These are phyloP conservation scores for Chaetophractus vellerosus DNA, from an alignment of 2,797 vertebrate species.

Conservation along the genomic window DNA sequence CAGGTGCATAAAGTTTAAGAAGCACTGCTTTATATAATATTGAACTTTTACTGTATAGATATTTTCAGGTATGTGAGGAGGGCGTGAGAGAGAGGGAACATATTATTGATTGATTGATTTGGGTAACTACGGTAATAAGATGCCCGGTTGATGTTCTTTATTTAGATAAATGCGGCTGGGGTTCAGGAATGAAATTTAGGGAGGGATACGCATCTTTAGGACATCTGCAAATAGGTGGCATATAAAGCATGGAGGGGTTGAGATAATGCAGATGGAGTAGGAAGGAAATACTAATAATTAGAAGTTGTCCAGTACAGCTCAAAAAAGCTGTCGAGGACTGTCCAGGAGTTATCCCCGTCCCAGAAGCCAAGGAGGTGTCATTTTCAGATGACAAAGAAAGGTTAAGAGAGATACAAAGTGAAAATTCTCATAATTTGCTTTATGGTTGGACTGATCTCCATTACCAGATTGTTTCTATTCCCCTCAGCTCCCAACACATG, in stretches of 20 bases:
- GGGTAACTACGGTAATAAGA: neutral
- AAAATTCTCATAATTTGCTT: neutral
- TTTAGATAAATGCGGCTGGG: neutral
- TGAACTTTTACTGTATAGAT: neutral
- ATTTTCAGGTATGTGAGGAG: neutral
- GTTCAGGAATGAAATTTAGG: neutral
- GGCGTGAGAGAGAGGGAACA: neutral
- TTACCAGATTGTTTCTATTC: neutral
- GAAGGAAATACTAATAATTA: neutral
- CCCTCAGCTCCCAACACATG: neutral
- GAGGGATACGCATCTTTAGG: neutral
- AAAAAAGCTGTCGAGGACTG: neutral
- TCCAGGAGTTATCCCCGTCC: neutral
- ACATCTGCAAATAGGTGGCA: neutral
- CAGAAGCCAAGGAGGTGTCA: neutral
- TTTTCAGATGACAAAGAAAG: neutral
- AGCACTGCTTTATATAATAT: neutral
- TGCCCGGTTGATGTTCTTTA: neutral
- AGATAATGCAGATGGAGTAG: neutral
- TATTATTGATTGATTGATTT: neutral
- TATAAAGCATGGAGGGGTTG: neutral
- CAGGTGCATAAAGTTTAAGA: neutral
- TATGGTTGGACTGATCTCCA: neutral
- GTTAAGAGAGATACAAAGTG: neutral
- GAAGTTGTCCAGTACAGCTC: neutral